These are phyloP conservation scores for Manis crassicaudata DNA, from an alignment of 2,797 vertebrate species.

Conservation along the genomic window DNA sequence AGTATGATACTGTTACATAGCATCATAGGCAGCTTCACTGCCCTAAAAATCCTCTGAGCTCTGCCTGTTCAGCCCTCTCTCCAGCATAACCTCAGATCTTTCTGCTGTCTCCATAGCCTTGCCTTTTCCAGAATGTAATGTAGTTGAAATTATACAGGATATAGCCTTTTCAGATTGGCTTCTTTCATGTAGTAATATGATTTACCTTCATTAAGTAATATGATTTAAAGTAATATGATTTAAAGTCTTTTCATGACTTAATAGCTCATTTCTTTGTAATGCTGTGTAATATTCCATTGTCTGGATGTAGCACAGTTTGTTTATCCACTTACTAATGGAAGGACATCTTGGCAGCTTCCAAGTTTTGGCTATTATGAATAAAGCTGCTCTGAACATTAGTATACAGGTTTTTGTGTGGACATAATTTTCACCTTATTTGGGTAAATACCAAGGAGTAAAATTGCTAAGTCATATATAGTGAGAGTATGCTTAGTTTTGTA, in stretches of 20 bases:
- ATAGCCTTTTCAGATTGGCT: not conserved
- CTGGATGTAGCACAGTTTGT: not conserved
- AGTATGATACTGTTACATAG: not conserved
- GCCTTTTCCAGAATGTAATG: slow-evolving; percentile 9
- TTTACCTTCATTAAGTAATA: not conserved
- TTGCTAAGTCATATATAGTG: not conserved
- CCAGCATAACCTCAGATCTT: not conserved
- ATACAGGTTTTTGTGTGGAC: not conserved
- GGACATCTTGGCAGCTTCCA: not conserved
- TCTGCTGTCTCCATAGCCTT: not conserved
- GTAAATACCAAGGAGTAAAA: not conserved
- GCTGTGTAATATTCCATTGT: not conserved
- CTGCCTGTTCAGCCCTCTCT: not conserved
- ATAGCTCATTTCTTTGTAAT: not conserved
- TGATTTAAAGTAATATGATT: not conserved
- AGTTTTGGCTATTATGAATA: not conserved
- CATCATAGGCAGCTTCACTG: not conserved
- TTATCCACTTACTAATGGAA: not conserved
- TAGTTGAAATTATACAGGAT: not conserved
- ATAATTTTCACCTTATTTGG: slow-evolving; percentile 6
- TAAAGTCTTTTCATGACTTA: not conserved
- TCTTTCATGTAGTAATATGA: not conserved
- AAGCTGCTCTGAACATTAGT: not conserved
- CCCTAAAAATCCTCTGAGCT: not conserved
- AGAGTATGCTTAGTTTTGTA: not conserved